Evolutionary conservation across 2,113 vertebrate species (phyloP).

Genomic region (Corythoichthys intestinalis): DNA sequence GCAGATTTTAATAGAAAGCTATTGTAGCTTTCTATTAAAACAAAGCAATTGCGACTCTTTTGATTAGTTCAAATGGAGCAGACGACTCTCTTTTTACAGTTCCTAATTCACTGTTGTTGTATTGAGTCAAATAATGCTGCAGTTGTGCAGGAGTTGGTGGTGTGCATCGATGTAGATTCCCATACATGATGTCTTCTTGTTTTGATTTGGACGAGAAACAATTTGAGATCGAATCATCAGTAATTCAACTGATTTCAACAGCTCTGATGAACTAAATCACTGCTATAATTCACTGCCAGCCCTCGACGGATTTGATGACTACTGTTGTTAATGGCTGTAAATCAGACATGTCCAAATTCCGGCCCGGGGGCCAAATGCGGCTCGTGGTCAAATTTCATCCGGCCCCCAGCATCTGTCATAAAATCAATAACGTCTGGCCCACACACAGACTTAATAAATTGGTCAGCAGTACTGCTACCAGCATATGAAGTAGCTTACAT

Average conservation of each 20-base stretch:
- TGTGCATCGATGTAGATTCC: background rate
- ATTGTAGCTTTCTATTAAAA: too few relatives aligned
- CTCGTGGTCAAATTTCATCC: too few relatives aligned
- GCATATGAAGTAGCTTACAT: too few relatives aligned
- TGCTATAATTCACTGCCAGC: too few relatives aligned
- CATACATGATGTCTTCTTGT: background rate
- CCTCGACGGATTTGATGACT: too few relatives aligned
- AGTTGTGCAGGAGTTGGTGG: background rate
- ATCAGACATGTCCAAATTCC: too few relatives aligned
- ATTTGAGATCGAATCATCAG: background rate
- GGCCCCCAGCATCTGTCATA: too few relatives aligned
- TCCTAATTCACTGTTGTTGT: background rate
- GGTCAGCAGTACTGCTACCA: too few relatives aligned
- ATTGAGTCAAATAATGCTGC: background rate
- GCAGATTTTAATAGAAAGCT: background rate
- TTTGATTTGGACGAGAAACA: background rate
- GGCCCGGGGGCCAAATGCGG: too few relatives aligned
- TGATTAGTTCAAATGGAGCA: background rate
- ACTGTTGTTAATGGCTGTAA: too few relatives aligned
- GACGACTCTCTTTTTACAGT: background rate
- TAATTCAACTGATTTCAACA: background rate
- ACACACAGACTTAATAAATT: too few relatives aligned
- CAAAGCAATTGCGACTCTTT: background rate
- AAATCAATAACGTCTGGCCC: too few relatives aligned
- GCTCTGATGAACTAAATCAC: background rate